Base-by-base conservation (phyloP, 1,140 invertebrate genomes). In the Gryon sp. region DNA sequence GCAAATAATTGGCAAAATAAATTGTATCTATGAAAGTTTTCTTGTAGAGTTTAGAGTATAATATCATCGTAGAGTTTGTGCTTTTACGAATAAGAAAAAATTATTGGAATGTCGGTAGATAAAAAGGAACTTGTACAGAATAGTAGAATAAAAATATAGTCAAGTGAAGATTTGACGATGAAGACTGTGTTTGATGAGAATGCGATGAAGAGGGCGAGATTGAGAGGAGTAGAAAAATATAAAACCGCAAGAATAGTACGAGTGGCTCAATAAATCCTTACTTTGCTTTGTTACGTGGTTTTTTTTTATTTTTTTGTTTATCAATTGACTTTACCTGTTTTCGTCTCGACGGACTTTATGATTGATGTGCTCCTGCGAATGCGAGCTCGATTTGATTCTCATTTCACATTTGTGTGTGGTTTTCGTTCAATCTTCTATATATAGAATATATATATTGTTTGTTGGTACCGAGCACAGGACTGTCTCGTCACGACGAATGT, bases 161-260 rank as follows among this genome's bases (percentile, higher is more conserved):
- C 9, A 65, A 69, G 43, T 66, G 68, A 52, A 38, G 32, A 34
- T n/a, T 63, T 48, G 55, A 52, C 52, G 30, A 69, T 45, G 69
- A 69, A 70, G 68, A 59, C 50, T 57, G 65, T 38, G 55, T 19
- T 60, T 19, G 38, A 72, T 59, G 70, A 48, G 70, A 48, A 75
- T 72, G 66, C 65, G 53, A 57, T 40, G 69, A 75, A 38, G 62
- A 40, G 50, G 53, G 60, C 30, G 40, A 77, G 38, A 60, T 65
- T 65, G 50, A 46, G 45, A 78, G 65, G 68, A 83, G 80, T 83
- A 82, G 77, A 83, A 83, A 82, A 83, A 82, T 83, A 82, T 79
- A 82, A 83, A 83, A 82, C 66, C 73, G 69, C 79, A 65, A 76
- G 65, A 77, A 76, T 78, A 77, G 63, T 72, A 70, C 74, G 50